Evolutionary conservation across 2,113 vertebrate species (phyloP).

Genomic region (Ibidorhyncha struthersii): DNA sequence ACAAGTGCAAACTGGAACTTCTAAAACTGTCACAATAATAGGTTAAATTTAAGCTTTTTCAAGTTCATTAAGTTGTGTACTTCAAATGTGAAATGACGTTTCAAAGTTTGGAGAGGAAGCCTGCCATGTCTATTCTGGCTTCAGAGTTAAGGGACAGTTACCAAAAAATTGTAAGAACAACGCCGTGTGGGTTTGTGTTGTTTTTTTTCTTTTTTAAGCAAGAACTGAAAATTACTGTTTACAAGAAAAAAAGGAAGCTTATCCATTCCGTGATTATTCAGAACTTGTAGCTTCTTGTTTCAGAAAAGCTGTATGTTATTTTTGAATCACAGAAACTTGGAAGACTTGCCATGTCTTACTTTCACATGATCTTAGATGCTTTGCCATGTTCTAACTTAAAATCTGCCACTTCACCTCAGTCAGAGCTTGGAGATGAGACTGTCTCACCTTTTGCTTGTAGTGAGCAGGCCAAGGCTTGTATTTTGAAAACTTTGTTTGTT

Average conservation of each 20-base stretch:
- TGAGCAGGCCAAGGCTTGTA: background rate
- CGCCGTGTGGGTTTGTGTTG: too few relatives aligned
- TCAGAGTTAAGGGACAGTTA: background rate
- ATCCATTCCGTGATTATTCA: background rate
- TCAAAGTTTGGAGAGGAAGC: background rate
- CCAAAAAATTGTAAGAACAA: background rate
- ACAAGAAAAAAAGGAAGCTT: background rate
- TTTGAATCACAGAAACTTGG: background rate
- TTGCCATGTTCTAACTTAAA: background rate
- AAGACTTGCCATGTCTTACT: background rate
- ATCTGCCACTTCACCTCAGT: background rate
- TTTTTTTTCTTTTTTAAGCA: background rate
- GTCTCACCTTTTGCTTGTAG: background rate
- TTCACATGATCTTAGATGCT: background rate
- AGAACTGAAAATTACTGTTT: background rate
- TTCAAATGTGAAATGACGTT: background rate
- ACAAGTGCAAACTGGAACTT: background rate
- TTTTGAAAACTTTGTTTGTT: background rate
- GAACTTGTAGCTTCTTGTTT: constrained; percentile 2
- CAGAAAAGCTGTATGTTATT: background rate
- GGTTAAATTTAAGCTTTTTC: background rate
- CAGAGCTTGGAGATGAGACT: background rate
- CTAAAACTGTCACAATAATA: background rate
- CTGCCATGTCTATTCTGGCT: background rate
- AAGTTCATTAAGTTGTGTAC: background rate